phyloP scores from a whole-genome alignment of 2,888 invertebrate genomes.

The Onthophagus sagittarius region DNA sequence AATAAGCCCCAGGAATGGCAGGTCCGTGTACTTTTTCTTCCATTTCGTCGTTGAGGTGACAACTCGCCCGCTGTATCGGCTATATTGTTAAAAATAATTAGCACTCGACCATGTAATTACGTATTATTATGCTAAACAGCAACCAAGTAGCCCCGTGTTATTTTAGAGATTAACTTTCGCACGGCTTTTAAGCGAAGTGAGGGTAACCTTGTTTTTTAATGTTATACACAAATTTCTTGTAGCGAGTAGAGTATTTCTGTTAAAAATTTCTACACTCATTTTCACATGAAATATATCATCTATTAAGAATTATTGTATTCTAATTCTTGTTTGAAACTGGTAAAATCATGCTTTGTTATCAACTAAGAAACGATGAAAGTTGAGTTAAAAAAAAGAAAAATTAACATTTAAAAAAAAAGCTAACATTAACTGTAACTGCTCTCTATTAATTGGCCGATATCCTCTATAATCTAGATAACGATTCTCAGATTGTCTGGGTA shows the following conservation, averaged over 20 bases:
- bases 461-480: too few species aligned
- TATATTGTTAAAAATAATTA: conserved; percentile 13
- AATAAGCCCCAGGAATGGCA: not conserved
- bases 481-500: too few species aligned
- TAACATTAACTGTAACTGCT: too few species aligned
- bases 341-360: too few species aligned
- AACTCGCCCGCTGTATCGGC: not conserved
- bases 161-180: conserved; percentile 3
- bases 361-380: too few species aligned
- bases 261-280: too few species aligned
- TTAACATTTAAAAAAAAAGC: too few species aligned
- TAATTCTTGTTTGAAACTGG: too few species aligned
- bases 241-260: not conserved
- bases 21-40: not conserved
- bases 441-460: too few species aligned
- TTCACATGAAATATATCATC: too few species aligned
- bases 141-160: not conserved
- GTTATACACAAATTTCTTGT: not conserved
- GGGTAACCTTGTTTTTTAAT: not conserved
- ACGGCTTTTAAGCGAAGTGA: not conserved
- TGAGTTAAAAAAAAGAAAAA: too few species aligned
- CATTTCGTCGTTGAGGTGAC: not conserved
- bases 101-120: conserved; percentile 6
- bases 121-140: conserved; percentile 13
- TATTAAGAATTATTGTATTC: too few species aligned